Percentiles rank a stretch among this genome's conserved stretches.
These are phyloP conservation scores for Sphecodes monilicornis DNA, from an alignment of 2,888 invertebrate species.

Conservation along the genomic window DNA sequence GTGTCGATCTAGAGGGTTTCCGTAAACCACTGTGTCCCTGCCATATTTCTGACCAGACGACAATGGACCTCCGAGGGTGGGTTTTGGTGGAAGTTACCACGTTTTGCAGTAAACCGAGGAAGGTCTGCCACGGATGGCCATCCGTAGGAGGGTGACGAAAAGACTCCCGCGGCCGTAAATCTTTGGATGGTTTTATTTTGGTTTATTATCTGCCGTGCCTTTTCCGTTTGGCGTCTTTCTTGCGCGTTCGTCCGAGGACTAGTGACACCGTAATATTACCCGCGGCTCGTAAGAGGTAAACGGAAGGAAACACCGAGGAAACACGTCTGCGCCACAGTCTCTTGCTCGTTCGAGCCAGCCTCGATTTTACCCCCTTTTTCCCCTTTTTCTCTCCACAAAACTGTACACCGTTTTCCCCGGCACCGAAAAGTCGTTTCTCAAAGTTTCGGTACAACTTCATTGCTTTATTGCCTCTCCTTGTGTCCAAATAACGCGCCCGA, in stretches of 20 bases:
- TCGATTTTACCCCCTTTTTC: constrained; percentile 29
- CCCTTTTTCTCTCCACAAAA: no score
- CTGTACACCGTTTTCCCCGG: neutral
- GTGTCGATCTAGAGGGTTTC: neutral
- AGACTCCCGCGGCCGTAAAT: constrained; percentile 68
- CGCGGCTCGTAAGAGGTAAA: constrained; percentile 27
- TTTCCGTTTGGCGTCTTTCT: neutral
- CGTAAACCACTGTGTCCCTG: constrained; percentile 14
- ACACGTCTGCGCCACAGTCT: neutral
- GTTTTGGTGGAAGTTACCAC: constrained; percentile 40
- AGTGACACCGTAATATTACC: constrained; percentile 41
- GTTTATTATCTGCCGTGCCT: constrained; percentile 53
- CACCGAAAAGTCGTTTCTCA: constrained; percentile 11
- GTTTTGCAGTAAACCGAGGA: constrained; percentile 16
- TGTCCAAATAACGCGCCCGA: neutral
- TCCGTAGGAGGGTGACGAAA: constrained; percentile 32
- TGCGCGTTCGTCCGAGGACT: neutral
- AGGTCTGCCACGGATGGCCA: neutral
- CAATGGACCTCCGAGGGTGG: constrained; percentile 31
- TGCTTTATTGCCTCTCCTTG: constrained; percentile 27
- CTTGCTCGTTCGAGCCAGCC: neutral
- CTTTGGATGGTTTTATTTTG: constrained; percentile 77
- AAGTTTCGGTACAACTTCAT: constrained; percentile 53
- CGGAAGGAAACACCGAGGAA: constrained; percentile 1
- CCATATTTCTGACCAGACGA: constrained; percentile 34